A percentile compares a stretch with the other conserved stretches of the same genome.
Conservation (phyloP, 1,140 invertebrate genomes). For the Papilio machaon region DNA sequence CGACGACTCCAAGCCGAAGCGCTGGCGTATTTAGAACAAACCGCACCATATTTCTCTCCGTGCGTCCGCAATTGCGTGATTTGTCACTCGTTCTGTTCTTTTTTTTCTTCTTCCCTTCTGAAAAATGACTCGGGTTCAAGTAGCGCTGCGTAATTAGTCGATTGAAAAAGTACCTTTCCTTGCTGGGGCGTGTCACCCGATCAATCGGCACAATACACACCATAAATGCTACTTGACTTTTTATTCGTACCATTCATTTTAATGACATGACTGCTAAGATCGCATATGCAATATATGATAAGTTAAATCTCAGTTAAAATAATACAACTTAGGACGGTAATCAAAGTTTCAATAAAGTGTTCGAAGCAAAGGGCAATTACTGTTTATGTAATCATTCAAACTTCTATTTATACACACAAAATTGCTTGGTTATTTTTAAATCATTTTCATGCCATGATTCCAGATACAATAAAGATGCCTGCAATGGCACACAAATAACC, state of each 20-base stretch:
- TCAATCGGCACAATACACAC: slow-evolving; percentile 48
- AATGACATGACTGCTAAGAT: slow-evolving; percentile 40
- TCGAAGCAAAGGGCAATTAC: background rate
- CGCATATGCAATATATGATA: background rate
- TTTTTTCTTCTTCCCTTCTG: slow-evolving; percentile 60
- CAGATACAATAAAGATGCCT: slow-evolving; percentile 61
- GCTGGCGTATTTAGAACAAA: slow-evolving; percentile 76
- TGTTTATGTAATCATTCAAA: background rate
- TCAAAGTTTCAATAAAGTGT: background rate
- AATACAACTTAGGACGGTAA: background rate
- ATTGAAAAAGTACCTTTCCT: slow-evolving; percentile 73
- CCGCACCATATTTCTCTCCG: slow-evolving; percentile 75
- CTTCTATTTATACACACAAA: background rate
- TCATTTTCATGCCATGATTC: slow-evolving; percentile 61
- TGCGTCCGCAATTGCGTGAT: slow-evolving; percentile 78
- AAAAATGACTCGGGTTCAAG: slow-evolving; percentile 72
- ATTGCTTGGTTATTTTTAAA: slow-evolving; percentile 54
- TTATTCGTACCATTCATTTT: slow-evolving; percentile 50
- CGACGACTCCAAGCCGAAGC: slow-evolving; percentile 49
- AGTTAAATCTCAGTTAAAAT: background rate
- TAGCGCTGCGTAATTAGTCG: slow-evolving; percentile 70
- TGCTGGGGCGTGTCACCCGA: slow-evolving; percentile 55
- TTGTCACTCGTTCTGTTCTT: slow-evolving; percentile 73
- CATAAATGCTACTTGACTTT: slow-evolving; percentile 51
- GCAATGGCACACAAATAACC: slow-evolving; percentile 67